These are phyloP conservation scores for Agelas oroides DNA, from an alignment of 37 sponge, comb jelly and placozoan genomes.

Conservation along the genomic window DNA sequence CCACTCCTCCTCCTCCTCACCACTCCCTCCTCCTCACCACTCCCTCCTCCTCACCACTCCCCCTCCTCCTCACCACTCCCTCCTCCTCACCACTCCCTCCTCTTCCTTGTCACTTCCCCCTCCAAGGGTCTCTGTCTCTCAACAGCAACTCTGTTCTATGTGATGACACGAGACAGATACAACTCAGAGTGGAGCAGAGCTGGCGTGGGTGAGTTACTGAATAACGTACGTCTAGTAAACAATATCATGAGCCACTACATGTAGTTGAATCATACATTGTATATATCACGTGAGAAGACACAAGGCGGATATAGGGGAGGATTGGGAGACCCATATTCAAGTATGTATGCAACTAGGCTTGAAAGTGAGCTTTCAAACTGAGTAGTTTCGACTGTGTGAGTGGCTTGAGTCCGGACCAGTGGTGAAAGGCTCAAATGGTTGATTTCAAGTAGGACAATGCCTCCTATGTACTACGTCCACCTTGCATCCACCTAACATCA, in stretches of 20 bases:
- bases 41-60: neutral
- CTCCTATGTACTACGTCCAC: no score
- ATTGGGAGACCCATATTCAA: no score
- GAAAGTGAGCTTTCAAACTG: no score
- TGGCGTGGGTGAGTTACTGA: constrained; percentile 17
- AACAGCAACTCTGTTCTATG: constrained; percentile 41
- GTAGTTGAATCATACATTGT: neutral
- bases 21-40: neutral
- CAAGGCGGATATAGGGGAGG: neutral
- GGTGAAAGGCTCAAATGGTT: no score
- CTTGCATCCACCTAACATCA: no score
- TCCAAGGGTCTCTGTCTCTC: constrained; percentile 41
- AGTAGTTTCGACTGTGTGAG: no score
- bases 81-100: neutral
- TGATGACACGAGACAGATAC: constrained; percentile 37
- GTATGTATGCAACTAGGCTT: no score
- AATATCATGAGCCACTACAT: neutral
- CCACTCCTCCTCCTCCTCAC: no score
- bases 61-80: neutral
- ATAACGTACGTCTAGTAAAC: no score
- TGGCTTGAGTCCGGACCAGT: no score
- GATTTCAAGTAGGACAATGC: no score
- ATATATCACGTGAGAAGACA: no score
- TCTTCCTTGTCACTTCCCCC: neutral
- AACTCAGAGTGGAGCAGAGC: constrained; percentile 31